A percentile compares a stretch with the other conserved stretches of the same genome.
These are phyloP conservation scores for Drosophila conformis DNA, from an alignment of 2,888 invertebrate genomes.

Conservation along the genomic window DNA sequence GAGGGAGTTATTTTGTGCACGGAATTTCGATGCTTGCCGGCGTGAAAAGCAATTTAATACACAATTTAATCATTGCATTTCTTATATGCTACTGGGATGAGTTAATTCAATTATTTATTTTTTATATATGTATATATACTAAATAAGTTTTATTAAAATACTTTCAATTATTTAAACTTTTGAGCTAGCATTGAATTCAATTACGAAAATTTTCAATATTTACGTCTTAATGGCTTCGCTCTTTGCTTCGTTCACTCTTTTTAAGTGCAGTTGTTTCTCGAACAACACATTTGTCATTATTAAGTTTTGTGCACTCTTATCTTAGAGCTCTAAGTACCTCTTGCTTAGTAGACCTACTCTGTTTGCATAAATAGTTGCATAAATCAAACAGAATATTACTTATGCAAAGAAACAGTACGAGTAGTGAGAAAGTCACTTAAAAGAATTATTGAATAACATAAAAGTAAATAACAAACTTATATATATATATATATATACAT, in stretches of 20 bases:
- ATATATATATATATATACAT: too few relatives aligned
- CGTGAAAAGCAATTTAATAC: constrained; percentile 37
- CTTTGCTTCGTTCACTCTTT: neutral
- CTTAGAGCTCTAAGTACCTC: neutral
- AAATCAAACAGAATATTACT: constrained; percentile 54
- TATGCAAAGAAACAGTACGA: constrained; percentile 5
- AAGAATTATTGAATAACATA: neutral
- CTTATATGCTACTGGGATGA: neutral
- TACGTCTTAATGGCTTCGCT: neutral
- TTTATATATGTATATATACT: neutral
- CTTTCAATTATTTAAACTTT: neutral
- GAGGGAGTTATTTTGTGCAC: constrained; percentile 21
- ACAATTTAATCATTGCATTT: constrained; percentile 31
- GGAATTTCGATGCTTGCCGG: neutral
- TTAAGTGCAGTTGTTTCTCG: constrained; percentile 33
- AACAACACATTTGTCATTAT: constrained; percentile 54
- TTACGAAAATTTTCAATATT: neutral
- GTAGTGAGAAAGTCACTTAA: neutral
- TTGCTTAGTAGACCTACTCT: constrained; percentile 10
- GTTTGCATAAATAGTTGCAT: constrained; percentile 38
- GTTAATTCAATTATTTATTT: neutral
- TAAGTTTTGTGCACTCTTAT: constrained; percentile 27
- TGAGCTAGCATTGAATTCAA: neutral
- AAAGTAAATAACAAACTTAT: neutral
- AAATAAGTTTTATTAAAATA: neutral